Conservation (phyloP, 2,113 vertebrate species). For the Osmerus mordax region DNA sequence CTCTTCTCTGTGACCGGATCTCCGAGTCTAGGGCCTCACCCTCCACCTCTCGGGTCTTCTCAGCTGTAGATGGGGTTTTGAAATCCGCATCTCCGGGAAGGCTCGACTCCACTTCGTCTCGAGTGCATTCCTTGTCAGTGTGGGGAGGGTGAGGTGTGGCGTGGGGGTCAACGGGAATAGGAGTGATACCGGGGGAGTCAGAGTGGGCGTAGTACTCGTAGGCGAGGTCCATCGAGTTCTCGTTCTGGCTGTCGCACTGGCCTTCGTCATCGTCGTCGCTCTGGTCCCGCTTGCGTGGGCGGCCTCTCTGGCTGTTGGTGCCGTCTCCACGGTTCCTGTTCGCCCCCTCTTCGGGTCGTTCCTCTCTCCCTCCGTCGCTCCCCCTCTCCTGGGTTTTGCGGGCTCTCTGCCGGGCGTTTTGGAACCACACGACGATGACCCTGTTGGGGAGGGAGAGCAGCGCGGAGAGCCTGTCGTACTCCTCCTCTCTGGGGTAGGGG, state of each 20-base stretch:
- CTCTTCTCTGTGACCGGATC: conserved; percentile 19
- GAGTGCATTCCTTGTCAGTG: conserved; percentile 57
- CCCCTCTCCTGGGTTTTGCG: conserved; percentile 98
- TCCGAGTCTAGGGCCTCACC: conserved; percentile 31
- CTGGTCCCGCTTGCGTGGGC: conserved; percentile 96
- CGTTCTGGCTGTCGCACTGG: conserved; percentile 96
- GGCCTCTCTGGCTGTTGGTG: conserved; percentile 95
- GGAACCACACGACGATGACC: conserved; percentile 99
- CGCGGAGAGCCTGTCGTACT: conserved; percentile 97
- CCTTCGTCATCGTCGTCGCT: conserved; percentile 98
- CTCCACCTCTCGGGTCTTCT: conserved; percentile 21
- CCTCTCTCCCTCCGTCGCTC: conserved; percentile 75
- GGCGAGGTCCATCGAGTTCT: conserved; percentile 91
- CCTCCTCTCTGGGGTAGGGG: conserved; percentile 98
- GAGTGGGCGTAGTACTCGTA: conserved; percentile 89
- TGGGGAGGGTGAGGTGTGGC: conserved; percentile 75
- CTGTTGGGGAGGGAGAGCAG: conserved; percentile 91
- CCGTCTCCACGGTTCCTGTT: too few relatives aligned
- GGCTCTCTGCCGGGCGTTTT: conserved; percentile 97
- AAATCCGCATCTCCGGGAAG: conserved; percentile 37
- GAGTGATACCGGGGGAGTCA: conserved; percentile 93
- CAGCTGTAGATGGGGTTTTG: conserved; percentile 16
- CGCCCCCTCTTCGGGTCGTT: too few relatives aligned
- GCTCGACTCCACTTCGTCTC: conserved; percentile 32
- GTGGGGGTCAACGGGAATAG: conserved; percentile 77